Base-by-base conservation (phyloP, 2,113 vertebrate species). In the Mesitornis unicolor region DNA sequence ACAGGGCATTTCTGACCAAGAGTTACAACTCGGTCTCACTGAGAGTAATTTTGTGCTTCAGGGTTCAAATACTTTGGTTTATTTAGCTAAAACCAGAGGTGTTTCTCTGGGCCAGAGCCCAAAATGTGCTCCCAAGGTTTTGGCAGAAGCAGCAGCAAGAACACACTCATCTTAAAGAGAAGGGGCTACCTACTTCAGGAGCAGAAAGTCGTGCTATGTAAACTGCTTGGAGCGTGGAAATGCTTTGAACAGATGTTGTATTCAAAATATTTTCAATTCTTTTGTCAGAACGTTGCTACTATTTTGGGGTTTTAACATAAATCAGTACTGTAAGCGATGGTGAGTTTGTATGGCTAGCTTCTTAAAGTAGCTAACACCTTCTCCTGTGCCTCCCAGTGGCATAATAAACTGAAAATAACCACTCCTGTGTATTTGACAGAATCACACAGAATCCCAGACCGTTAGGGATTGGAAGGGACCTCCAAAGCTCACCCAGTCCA, bases 341-440 rank as follows among this genome's bases (percentile, higher is more conserved):
- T 36, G 48, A 28, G 78, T 18, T 24, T 22, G 1, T 5, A 56
- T 26, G 24, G 38, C 25, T 40, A 45, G 53, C 43, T 45, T 29
- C 43, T 36, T 59, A 25, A 38, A 64, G 18, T 17, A 45, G 43
- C 43, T 45, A 17, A 45, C 43, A 45, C 43, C 18, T 10, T 48
- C 13, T 20, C 29, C 40, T 9, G 21, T 24, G 38, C 18, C 40
- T 50, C 35, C 38, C 18, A 36, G 33, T 10, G 28, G 35, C 35
- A 43, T 6, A 11, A 60, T 13, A 42, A 48, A 76, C 36, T 13
- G 13, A 36, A 57, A 51, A n/a, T 16, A 82, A 54, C 40, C 42
- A 36, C 11, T 5, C 19, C 35, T 11, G 4, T 16, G 3, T 6
- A n/a, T n/a, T n/a, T n/a, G n/a, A n/a, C n/a, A n/a, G n/a, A n/a